Conservation (phyloP, 1,140 invertebrate genomes). For the honey bee (Apis mellifera) region DNA sequence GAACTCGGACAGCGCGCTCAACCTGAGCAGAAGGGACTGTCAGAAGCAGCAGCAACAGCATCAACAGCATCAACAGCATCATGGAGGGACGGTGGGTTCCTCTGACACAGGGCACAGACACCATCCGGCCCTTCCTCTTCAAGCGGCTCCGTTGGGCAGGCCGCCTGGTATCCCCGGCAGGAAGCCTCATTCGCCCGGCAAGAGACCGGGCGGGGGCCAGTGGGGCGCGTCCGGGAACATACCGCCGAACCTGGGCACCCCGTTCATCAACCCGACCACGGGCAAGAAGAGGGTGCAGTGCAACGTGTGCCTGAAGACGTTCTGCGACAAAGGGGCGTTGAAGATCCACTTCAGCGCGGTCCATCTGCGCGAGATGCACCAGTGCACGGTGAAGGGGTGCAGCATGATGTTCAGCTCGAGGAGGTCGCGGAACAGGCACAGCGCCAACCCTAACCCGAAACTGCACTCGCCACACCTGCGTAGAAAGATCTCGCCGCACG, state of each 20-base stretch:
- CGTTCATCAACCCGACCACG: conserved; percentile 94
- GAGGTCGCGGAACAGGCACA: conserved; percentile 96
- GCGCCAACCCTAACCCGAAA: conserved; percentile 99
- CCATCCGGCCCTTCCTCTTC: conserved; percentile 71
- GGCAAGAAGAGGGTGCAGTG: conserved; percentile 99
- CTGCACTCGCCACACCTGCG: conserved; percentile 96
- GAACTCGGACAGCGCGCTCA: conserved; percentile 85
- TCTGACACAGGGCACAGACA: conserved; percentile 82
- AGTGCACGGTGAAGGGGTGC: conserved; percentile 98
- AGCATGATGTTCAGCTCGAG: conserved; percentile 99
- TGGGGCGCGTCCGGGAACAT: conserved; percentile 90
- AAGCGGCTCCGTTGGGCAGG: conserved; percentile 73
- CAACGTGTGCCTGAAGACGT: conserved; percentile 98
- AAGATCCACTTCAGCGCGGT: conserved; percentile 99
- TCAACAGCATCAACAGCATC: too few species aligned
- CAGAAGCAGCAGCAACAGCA: background rate
- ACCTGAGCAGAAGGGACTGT: conserved; percentile 83
- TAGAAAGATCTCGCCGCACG: conserved; percentile 95
- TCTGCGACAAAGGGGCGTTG: conserved; percentile 99
- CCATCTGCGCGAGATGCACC: conserved; percentile 99
- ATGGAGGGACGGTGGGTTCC: too few species aligned
- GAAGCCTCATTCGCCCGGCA: conserved; percentile 93
- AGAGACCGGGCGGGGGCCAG: conserved; percentile 85
- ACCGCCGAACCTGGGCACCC: conserved; percentile 93
- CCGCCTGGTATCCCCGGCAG: conserved; percentile 83